Conservation (phyloP, 2,797 vertebrate genomes). For the Chromobotia macracanthus region DNA sequence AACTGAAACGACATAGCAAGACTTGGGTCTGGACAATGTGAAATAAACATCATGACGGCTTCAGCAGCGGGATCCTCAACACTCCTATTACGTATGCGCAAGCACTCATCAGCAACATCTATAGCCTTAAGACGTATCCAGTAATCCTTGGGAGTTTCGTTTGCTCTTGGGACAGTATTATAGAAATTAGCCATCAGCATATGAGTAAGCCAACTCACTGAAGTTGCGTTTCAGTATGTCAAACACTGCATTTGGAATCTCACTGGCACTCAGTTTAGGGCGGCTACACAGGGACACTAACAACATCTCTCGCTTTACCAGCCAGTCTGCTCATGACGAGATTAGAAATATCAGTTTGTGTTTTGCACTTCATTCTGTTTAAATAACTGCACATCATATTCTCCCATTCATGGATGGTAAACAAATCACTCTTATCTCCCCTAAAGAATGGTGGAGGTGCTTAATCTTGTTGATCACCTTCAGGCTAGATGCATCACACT, state of each 20-base stretch:
- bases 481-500: constrained; percentile 18
- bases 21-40: no score
- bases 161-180: no score
- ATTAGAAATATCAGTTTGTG: constrained; percentile 3
- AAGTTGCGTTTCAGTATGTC: constrained; percentile 33
- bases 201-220: constrained; percentile 23
- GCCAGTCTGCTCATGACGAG: constrained; percentile 11
- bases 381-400: constrained; percentile 2
- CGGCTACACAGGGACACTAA: constrained; percentile 26
- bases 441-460: constrained; percentile 28
- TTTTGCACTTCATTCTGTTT: not conserved
- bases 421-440: constrained; percentile 2
- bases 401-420: constrained; percentile 44
- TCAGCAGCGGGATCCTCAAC: constrained; percentile 6
- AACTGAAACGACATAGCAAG: constrained; percentile 41
- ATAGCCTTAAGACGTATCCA: constrained; percentile 14
- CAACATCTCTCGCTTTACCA: constrained; percentile 29
- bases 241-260: constrained; percentile 12
- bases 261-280: not conserved
- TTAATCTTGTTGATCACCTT: constrained; percentile 25
- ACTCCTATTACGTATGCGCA: constrained; percentile 3
- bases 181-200: no score
- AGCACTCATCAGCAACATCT: constrained; percentile 43
- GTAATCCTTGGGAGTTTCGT: constrained; percentile 18
- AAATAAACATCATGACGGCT: no score